Base-by-base conservation (phyloP, 2,797 vertebrate species). In the Brotula barbata region DNA sequence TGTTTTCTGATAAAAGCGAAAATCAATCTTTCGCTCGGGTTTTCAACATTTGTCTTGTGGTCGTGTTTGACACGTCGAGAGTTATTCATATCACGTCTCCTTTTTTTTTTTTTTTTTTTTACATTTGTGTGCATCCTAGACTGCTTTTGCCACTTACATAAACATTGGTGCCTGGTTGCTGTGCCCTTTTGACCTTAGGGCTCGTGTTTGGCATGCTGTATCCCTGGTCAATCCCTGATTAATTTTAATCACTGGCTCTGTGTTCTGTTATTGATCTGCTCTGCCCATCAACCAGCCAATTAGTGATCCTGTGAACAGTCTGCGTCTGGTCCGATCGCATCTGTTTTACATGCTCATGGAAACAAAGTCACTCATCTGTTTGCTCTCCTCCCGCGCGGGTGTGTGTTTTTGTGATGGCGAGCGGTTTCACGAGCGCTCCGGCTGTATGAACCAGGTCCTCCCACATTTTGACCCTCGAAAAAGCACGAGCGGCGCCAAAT, bases 251-350 rank as follows among this genome's bases (percentile, higher is more conserved):
- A 61, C 56, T 22, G 56, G 16, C 66, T 65, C 66, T 73, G 41
- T 65, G 55, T 65, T 73, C 9, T 52, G 5, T 44, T 37, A 83
- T 84, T 50, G 81, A 86, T 80, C 59, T 16, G 36, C 23, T 73
- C 40, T 44, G 44, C 39, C 46, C 46, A 70, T 71, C 56, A 57
- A 74, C 51, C 28, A 68, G 66, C 53, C 80, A 82, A 81, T 88
- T 80, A 82, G 55, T 65, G 61, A 41, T 49, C 68, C 48, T 68
- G 64, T 72, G 63, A 62, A 42, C 39, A 3, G 51, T 63, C 60
- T 1, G 53, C 39, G 50, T 70, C 17, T 61, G 52, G 65, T 80
- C 64, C 37, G 50, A 67, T 67, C 54, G 44, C 11, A 49, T 66
- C 61, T 28, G 44, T 25, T 69, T 66, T 57, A 59, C 61, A 40